phyloP scores from a whole-genome alignment of 2,113 vertebrate genomes.

The Catharus minimus region DNA sequence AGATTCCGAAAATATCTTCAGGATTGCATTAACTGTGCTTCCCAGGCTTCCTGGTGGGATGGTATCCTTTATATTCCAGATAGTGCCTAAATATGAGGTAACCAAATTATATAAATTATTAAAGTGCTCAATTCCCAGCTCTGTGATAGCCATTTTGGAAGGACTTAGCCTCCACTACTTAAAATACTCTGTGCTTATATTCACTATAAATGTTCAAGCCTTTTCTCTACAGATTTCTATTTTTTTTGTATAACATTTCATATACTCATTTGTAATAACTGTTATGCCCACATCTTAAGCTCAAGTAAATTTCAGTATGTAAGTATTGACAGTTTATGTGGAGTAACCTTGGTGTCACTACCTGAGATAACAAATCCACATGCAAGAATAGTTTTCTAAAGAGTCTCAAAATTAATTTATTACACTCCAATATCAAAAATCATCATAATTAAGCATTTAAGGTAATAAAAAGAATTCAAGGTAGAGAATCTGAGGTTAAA shows the following conservation, averaged over 20 bases:
- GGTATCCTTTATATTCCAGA: constrained; percentile 91
- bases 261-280: not conserved
- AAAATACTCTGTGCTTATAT: not conserved
- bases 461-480: not conserved
- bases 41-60: constrained; percentile 85
- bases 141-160: not conserved
- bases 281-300: not conserved
- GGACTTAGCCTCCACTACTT: not conserved
- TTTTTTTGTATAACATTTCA: not conserved
- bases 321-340: not conserved
- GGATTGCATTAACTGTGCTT: constrained; percentile 82
- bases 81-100: constrained; percentile 60
- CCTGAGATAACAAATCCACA: not conserved
- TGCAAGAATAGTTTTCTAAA: fast-evolving
- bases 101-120: not conserved
- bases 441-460: not conserved
- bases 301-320: not conserved
- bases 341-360: not conserved
- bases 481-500: not conserved
- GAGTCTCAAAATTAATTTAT: not conserved
- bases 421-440: not conserved
- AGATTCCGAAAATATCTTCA: constrained; percentile 82
- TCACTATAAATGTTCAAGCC: not conserved
- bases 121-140: not conserved
- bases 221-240: not conserved